These are phyloP conservation scores for Phlogophora meticulosa DNA, from an alignment of 2,888 invertebrate genomes.

Conservation along the genomic window DNA sequence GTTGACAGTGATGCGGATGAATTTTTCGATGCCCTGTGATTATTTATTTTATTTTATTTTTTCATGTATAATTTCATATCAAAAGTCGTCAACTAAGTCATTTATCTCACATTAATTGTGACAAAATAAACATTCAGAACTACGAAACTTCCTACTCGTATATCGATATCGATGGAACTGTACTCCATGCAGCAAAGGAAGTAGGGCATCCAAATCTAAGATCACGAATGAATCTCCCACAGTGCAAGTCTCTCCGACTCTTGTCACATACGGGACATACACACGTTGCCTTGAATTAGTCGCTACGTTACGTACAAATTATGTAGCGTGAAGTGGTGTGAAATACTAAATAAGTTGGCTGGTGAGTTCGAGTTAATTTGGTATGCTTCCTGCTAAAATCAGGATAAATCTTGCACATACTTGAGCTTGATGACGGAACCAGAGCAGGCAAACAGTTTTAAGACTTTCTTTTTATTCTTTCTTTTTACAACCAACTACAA, in stretches of 20 bases:
- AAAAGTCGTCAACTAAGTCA: no score
- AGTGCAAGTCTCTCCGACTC: slow-evolving; percentile 59
- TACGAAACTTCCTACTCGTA: slow-evolving; percentile 40
- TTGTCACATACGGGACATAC: slow-evolving; percentile 60
- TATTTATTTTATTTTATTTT: no score
- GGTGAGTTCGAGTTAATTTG: not conserved
- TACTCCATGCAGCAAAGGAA: slow-evolving; percentile 76
- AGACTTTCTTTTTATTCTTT: not conserved
- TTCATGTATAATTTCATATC: no score
- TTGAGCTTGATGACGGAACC: not conserved
- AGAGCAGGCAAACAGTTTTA: not conserved
- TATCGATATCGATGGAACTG: slow-evolving; percentile 46
- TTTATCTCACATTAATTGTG: not conserved
- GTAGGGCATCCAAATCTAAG: slow-evolving; percentile 85
- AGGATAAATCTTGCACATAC: not conserved
- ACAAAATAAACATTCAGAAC: not conserved
- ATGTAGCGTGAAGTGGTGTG: slow-evolving; percentile 4
- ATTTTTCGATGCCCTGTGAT: no score
- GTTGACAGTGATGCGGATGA: no score
- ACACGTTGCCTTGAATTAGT: slow-evolving; percentile 50
- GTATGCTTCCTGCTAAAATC: slow-evolving; percentile 5
- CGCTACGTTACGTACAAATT: slow-evolving; percentile 27
- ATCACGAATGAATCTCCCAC: slow-evolving; percentile 78
- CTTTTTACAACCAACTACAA: no score
- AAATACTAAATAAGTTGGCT: not conserved